Percentiles rank a stretch among this genome's conserved stretches.
These are phyloP conservation scores for Eulithis prunata DNA, from an alignment of 2,888 invertebrate species.

Conservation along the genomic window DNA sequence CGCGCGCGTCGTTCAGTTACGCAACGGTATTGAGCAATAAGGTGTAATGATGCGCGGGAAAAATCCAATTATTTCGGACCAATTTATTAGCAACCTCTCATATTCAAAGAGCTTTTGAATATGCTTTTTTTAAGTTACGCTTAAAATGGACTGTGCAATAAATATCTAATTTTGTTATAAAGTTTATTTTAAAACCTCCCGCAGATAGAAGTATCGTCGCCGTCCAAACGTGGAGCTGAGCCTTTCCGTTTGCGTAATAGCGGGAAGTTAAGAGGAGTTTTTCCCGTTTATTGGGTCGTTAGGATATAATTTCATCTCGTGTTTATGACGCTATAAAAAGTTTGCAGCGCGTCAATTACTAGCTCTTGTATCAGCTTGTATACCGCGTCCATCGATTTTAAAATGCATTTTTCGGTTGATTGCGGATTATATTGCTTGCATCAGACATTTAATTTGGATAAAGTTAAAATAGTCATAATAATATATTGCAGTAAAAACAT, in stretches of 20 bases:
- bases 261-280: constrained; percentile 72
- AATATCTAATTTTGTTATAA: constrained; percentile 21
- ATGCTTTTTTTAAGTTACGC: constrained; percentile 32
- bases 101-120: constrained; percentile 33
- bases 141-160: constrained; percentile 34
- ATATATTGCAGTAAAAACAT: too few relatives aligned
- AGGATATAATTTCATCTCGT: constrained; percentile 82
- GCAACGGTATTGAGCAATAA: constrained; percentile 62
- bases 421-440: constrained; percentile 11
- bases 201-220: constrained; percentile 55
- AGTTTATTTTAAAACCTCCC: neutral
- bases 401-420: constrained; percentile 18
- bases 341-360: constrained; percentile 76
- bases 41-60: constrained; percentile 61
- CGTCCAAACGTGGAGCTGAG: constrained; percentile 60
- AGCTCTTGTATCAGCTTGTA: constrained; percentile 38
- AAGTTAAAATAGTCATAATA: too few relatives aligned
- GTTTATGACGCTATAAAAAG: constrained; percentile 80
- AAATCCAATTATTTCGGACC: constrained; percentile 55
- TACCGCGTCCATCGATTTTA: constrained; percentile 42
- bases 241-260: constrained; percentile 72
- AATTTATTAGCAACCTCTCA: constrained; percentile 42
- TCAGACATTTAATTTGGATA: neutral
- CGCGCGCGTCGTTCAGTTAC: constrained; percentile 55
- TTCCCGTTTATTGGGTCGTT: constrained; percentile 80